Conservation (phyloP, 2,797 vertebrate species). For the Otus scops region DNA sequence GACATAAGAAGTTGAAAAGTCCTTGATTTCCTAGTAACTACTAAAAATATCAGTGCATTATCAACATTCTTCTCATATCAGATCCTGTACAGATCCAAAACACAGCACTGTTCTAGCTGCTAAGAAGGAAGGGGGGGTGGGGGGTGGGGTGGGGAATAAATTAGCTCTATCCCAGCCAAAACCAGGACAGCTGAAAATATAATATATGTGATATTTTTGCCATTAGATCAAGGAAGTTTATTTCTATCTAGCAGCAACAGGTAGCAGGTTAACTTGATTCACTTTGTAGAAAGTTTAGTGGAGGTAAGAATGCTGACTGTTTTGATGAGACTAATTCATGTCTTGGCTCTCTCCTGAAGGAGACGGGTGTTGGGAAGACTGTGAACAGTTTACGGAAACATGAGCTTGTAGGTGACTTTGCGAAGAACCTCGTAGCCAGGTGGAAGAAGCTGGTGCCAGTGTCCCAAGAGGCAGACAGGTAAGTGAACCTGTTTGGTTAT, state of each 20-base stretch:
- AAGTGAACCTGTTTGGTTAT: neutral
- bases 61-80: too few species aligned
- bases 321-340: neutral
- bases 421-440: conserved; percentile 89
- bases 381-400: conserved; percentile 95
- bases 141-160: too few species aligned
- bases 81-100: too few species aligned
- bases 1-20: too few species aligned
- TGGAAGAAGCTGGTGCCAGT: conserved; percentile 98
- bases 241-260: neutral
- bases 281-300: neutral
- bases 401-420: conserved; percentile 85
- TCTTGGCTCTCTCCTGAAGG: conserved; percentile 74
- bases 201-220: neutral
- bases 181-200: neutral
- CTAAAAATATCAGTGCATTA: too few species aligned
- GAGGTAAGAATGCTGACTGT: neutral
- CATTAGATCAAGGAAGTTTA: neutral
- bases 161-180: too few species aligned
- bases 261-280: neutral
- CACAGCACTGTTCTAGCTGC: too few species aligned
- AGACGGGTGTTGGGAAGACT: conserved; percentile 95
- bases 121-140: too few species aligned
- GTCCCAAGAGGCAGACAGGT: conserved; percentile 88
- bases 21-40: too few species aligned